Evolutionary conservation across 1,140 invertebrate genomes (phyloP), one percentile per base, ranked within the genome.

Genomic region (Drosophila sechellia): DNA sequence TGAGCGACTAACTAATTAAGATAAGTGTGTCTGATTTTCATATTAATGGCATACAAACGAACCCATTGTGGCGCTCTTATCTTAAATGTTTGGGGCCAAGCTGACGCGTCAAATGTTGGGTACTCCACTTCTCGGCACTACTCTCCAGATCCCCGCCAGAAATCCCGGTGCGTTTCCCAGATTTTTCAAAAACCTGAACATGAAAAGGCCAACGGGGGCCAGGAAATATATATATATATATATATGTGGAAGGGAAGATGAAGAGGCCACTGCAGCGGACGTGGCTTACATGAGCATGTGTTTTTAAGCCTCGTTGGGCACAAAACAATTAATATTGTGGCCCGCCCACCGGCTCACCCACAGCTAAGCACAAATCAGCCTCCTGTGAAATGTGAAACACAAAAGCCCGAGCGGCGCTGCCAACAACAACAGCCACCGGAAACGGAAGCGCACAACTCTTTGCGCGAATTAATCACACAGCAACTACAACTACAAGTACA

Each of bases 21-120:
- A 89, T 89, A 89, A 89, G 84, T 89, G 85, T 89, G 84, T 89
- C 84, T 89, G 84, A 89, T 89, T 89, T 89, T 89, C 80, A 87
- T 87, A 89, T 87, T 77, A 87, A 87, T 89, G 81, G 84, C 68
- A 79, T 86, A 89, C 83, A 77, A 72, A 80, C 77, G 63, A 52
- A 80, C 64, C 79, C 84, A 66, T 71, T 75, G 80, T 77, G 79
- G 59, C 61, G 55, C 75, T 70, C 79, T 85, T 89, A 90, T 89
- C 85, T 89, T 68, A 87, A 87, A 83, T 87, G 84, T 70, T 79
- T 60, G 60, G 75, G 58, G 66, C 79, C 59, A 59, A 89, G 66
- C 77, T 70, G 70, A 75, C 89, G 77, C 84, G 84, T 84, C 84
- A 79, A 87, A 78, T 57, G 83, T 81, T 74, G 57, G 56, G 11